phyloP scores from a whole-genome alignment of 2,797 vertebrate genomes.

The Triplophysa bombifrons region DNA sequence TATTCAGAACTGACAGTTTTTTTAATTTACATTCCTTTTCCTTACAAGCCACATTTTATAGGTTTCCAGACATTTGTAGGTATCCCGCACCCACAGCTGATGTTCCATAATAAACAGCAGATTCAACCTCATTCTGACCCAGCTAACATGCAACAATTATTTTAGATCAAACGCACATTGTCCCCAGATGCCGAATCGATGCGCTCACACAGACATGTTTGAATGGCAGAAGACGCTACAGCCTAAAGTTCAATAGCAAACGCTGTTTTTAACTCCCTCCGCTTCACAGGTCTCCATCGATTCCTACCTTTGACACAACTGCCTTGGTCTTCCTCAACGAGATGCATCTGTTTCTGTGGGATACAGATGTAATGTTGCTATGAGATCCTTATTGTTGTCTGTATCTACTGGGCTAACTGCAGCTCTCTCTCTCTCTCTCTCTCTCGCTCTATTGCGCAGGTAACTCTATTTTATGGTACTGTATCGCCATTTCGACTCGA shows the following conservation, averaged over 20 bases:
- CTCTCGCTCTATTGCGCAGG: slow-evolving; percentile 15
- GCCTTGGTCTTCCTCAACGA: slow-evolving; percentile 62
- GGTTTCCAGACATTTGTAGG: slow-evolving; percentile 13
- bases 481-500: slow-evolving; percentile 24
- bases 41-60: not conserved
- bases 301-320: slow-evolving; percentile 65
- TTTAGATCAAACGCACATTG: not conserved
- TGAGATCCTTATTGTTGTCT: slow-evolving; percentile 37
- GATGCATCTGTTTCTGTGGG: slow-evolving; percentile 62
- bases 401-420: slow-evolving; percentile 37
- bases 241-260: slow-evolving; percentile 11
- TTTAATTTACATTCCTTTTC: not conserved
- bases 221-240: not conserved
- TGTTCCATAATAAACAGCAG: not conserved
- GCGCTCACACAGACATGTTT: not conserved
- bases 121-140: not conserved
- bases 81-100: not conserved
- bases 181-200: not conserved
- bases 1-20: no score
- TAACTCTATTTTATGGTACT: slow-evolving; percentile 30
- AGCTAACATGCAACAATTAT: not conserved
- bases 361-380: slow-evolving; percentile 49
- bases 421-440: slow-evolving; percentile 34
- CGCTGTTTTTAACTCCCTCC: slow-evolving; percentile 6
- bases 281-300: slow-evolving; percentile 9